phyloP scores from a whole-genome alignment of 2,113 vertebrate genomes.

The Tragulus kanchil region DNA sequence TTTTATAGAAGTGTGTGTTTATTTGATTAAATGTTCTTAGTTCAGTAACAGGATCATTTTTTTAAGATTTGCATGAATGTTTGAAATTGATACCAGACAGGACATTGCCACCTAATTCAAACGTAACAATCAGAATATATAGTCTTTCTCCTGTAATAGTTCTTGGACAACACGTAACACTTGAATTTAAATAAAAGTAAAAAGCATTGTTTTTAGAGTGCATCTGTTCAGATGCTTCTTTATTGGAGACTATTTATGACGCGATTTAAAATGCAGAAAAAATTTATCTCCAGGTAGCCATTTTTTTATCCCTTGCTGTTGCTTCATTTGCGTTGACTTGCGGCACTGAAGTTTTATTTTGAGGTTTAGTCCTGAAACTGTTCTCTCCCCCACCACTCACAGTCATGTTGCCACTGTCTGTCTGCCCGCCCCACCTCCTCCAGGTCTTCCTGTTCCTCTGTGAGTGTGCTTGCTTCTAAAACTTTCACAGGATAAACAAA shows the following conservation, averaged over 20 bases:
- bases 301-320: constrained; percentile 35
- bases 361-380: constrained; percentile 18
- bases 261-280: constrained; percentile 42
- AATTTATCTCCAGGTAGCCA: background rate
- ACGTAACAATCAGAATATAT: background rate
- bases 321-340: background rate
- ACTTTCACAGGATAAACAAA: background rate
- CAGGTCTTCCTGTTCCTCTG: background rate
- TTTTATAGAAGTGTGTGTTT: constrained; percentile 52
- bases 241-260: background rate
- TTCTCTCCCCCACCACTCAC: background rate
- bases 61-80: constrained; percentile 50
- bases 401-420: rapidly evolving
- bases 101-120: background rate
- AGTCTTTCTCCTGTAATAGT: background rate
- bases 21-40: constrained; percentile 57
- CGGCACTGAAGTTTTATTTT: background rate
- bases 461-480: background rate
- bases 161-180: background rate
- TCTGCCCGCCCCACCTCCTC: rapidly evolving
- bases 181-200: constrained; percentile 53
- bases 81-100: constrained; percentile 44
- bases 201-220: background rate
- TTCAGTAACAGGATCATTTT: constrained; percentile 31
- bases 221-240: constrained; percentile 31